Evolutionary conservation across 2,113 vertebrate genomes (phyloP).

Genomic region (Phrynosoma platyrhinos): DNA sequence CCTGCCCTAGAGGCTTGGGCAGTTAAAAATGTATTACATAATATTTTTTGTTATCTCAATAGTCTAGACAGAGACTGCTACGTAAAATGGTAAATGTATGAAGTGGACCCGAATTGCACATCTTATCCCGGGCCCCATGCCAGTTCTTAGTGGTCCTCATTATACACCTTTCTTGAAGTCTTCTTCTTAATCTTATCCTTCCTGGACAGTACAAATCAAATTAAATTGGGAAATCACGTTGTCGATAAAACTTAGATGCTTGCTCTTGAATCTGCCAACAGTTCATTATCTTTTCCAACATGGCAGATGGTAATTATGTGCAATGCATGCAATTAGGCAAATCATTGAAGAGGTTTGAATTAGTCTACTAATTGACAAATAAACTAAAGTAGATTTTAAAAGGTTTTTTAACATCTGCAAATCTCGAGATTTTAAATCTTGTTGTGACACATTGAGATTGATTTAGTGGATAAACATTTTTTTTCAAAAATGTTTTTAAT

Average conservation of each 20-base stretch:
- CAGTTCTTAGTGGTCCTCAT: too few species aligned
- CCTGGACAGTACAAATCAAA: not conserved
- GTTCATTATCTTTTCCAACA: constrained; percentile 14
- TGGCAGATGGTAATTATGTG: not conserved
- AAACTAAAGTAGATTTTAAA: constrained; percentile 40
- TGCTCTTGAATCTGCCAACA: not conserved
- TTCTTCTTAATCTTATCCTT: not conserved
- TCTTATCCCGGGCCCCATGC: too few species aligned
- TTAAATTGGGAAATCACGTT: not conserved
- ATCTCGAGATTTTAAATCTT: constrained; percentile 44
- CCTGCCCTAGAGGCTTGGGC: too few species aligned
- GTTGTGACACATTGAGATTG: constrained; percentile 55
- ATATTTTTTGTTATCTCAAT: too few species aligned
- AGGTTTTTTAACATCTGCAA: constrained; percentile 18
- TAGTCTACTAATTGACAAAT: constrained; percentile 27
- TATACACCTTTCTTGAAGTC: not conserved
- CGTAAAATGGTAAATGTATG: too few species aligned
- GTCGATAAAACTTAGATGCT: not conserved
- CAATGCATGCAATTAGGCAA: constrained; percentile 30
- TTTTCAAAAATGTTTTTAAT: too few species aligned
- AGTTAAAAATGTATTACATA: too few species aligned
- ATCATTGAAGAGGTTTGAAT: constrained; percentile 9
- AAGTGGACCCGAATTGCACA: too few species aligned
- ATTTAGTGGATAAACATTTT: constrained; percentile 25
- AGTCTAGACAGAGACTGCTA: too few species aligned